These are phyloP conservation scores for Danio jaintianensis DNA, from an alignment of 2,797 vertebrate genomes.

Conservation along the genomic window DNA sequence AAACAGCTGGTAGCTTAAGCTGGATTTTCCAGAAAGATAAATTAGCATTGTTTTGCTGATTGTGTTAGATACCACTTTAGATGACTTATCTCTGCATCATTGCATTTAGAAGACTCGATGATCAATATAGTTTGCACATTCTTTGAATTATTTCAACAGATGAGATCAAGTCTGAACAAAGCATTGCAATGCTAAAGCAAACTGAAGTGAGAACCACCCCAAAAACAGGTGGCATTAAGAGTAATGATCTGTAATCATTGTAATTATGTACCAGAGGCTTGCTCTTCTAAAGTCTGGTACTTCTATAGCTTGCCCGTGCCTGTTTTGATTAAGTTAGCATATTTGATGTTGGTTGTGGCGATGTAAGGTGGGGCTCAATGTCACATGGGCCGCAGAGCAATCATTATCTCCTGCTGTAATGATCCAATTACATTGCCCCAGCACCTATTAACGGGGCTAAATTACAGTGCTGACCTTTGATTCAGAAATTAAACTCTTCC, in stretches of 20 bases:
- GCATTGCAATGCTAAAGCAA: not conserved
- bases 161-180: not conserved
- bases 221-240: slow-evolving; percentile 54
- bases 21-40: no score
- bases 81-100: slow-evolving; percentile 16
- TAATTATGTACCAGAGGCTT: slow-evolving; percentile 68
- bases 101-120: slow-evolving; percentile 6
- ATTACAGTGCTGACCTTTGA: slow-evolving; percentile 74
- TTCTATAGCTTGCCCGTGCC: slow-evolving; percentile 61
- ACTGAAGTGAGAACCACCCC: not conserved
- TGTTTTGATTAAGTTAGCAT: slow-evolving; percentile 61
- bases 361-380: slow-evolving; percentile 52
- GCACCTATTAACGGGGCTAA: slow-evolving; percentile 64
- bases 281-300: slow-evolving; percentile 67
- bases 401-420: slow-evolving; percentile 74
- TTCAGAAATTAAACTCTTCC: slow-evolving; percentile 59
- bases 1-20: not conserved
- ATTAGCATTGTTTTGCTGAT: not conserved
- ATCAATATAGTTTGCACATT: slow-evolving; percentile 8
- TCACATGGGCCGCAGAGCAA: slow-evolving; percentile 52
- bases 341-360: slow-evolving; percentile 38
- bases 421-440: slow-evolving; percentile 73
- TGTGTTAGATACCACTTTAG: not conserved
- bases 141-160: not conserved
- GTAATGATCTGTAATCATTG: slow-evolving; percentile 66